A percentile compares a stretch with the other conserved stretches of the same genome.
phyloP scores from a whole-genome alignment of 2,888 invertebrate species.

The Patella depressa region DNA sequence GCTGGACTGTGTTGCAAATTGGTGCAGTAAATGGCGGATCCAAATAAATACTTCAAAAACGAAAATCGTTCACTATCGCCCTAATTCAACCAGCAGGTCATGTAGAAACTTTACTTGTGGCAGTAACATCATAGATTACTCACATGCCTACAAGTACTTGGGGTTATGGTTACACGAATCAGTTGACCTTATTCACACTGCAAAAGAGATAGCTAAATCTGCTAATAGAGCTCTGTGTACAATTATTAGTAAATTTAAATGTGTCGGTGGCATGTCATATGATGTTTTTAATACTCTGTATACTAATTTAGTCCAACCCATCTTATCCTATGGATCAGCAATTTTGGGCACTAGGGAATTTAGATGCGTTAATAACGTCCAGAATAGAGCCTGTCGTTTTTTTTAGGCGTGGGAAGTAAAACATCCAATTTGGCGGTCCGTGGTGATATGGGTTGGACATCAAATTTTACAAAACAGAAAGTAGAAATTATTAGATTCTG shows the following conservation, averaged over 20 bases:
- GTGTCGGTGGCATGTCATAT: slow-evolving; percentile 2
- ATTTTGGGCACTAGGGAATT: not conserved
- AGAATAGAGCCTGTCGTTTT: slow-evolving; percentile 1
- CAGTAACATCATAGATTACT: not conserved
- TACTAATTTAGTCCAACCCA: not conserved
- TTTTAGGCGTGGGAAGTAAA: not conserved
- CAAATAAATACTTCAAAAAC: not conserved
- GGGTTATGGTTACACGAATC: slow-evolving; percentile 3
- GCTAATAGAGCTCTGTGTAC: not conserved
- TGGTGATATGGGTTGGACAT: not conserved
- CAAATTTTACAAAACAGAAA: not conserved
- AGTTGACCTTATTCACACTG: not conserved
- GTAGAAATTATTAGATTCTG: too few relatives aligned
- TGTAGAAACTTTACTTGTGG: not conserved
- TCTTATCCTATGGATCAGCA: not conserved
- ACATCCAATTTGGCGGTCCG: not conserved
- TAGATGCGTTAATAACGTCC: not conserved
- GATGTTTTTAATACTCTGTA: slow-evolving; percentile 1
- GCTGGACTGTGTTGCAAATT: too few relatives aligned
- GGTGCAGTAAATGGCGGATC: too few relatives aligned
- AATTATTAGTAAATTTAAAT: not conserved
- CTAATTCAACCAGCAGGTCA: not conserved
- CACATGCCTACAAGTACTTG: not conserved
- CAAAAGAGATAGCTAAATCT: slow-evolving; percentile 1
- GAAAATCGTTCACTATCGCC: not conserved